A percentile compares a stretch with the other conserved stretches of the same genome.
Conservation (phyloP, 2,113 vertebrate genomes). For the Amblyopsis rosae region DNA sequence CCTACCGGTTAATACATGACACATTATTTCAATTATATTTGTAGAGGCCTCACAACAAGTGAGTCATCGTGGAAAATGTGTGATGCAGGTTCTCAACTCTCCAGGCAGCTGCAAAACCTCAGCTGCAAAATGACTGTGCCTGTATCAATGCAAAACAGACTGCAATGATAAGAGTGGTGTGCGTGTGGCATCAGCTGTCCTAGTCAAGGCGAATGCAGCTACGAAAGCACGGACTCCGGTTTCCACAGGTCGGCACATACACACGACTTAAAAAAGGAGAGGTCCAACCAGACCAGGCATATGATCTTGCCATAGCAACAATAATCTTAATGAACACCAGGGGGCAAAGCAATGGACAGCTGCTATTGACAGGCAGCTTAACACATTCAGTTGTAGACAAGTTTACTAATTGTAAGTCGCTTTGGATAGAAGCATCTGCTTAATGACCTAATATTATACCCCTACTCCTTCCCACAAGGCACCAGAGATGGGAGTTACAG, state of each 20-base stretch:
- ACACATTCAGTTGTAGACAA: too few relatives aligned
- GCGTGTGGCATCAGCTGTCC: slow-evolving; percentile 32
- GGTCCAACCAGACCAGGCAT: too few relatives aligned
- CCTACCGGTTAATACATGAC: too few relatives aligned
- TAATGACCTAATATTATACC: background rate
- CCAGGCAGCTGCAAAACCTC: background rate
- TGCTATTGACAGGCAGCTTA: too few relatives aligned
- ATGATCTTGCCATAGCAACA: background rate
- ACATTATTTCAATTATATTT: slow-evolving; percentile 2
- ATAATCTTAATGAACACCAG: too few relatives aligned
- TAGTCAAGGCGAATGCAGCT: slow-evolving; percentile 6
- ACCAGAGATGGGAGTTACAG: slow-evolving; percentile 49
- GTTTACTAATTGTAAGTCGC: too few relatives aligned
- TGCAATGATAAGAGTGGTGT: slow-evolving; percentile 46
- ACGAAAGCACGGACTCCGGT: slow-evolving; percentile 53
- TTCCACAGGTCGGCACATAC: slow-evolving; percentile 60
- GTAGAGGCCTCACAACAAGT: background rate
- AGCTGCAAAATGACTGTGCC: slow-evolving; percentile 35
- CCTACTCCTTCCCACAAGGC: slow-evolving; percentile 29
- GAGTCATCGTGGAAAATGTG: background rate
- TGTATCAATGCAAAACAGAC: slow-evolving; percentile 60
- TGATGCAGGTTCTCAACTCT: slow-evolving; percentile 5
- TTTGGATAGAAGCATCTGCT: too few relatives aligned
- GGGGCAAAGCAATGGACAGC: too few relatives aligned
- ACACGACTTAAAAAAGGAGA: slow-evolving; percentile 42